Evolutionary conservation across 1,140 invertebrate species (phyloP), one percentile per base, ranked within the genome.

Genomic region (Matsumurasca onukii): DNA sequence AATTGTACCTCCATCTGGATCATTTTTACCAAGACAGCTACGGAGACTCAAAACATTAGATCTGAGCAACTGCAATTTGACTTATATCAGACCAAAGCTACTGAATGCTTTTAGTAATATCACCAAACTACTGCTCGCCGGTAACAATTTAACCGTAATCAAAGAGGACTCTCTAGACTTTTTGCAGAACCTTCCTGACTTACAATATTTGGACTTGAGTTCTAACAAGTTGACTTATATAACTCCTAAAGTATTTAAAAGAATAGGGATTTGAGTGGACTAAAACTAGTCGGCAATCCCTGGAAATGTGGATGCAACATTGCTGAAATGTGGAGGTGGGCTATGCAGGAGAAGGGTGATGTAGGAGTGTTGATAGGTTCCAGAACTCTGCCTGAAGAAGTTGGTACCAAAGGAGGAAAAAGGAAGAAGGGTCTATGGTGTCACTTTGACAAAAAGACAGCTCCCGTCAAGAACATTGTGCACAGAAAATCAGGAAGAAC

Each of bases 251-350:
- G 73, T 85, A 3, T 84, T 87, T 25, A 82, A 82, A 59, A 72
- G 0, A 88, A 89, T 77, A 78, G 82, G 0, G 81, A 82, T 65
- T 71, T 89, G 1, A 73, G 82, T 13, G 85, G 82, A 0, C 61
- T 91, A 2, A 87, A 87, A 76, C 78, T 90, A 3, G 81, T 88
- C 2, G 85, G 85, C 0, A 91, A 91, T 79, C 88, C 87, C 0
- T 90, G 89, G 79, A 78, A 83, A 51, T 90, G 89, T 71, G 86
- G 88, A 72, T 91, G 89, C 70, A 85, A 86, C 30, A 83, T 90
- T 39, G 83, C 83, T 0, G 86, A 89, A 39, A 86, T 89, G 80
- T 90, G 88, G 88, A 83, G 88, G 71, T 91, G 88, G 89, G 88
- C 88, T 0, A 76, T 84, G 24, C 82, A 85, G 72, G 82, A 83